Evolutionary conservation across 2,888 invertebrate species (phyloP).

Genomic region (Heterodera filipjevi): DNA sequence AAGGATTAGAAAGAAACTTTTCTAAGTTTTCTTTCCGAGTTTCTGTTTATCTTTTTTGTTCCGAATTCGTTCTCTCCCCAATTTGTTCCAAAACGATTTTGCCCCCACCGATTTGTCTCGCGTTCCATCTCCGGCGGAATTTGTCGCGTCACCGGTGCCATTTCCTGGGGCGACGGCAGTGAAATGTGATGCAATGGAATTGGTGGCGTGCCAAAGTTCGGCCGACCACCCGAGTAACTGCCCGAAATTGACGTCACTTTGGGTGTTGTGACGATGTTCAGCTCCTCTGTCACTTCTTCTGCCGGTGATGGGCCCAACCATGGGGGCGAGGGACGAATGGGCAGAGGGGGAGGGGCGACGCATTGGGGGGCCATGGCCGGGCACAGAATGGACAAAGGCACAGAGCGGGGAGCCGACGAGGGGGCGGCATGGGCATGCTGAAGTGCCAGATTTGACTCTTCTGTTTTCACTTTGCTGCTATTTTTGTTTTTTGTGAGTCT

Average conservation of each 20-base stretch:
- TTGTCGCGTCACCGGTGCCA: neutral
- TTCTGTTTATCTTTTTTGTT: neutral
- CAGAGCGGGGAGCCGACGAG: neutral
- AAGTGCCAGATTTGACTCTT: too few relatives aligned
- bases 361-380: conserved; percentile 2
- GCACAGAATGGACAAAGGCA: conserved; percentile 1
- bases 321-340: neutral
- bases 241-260: neutral
- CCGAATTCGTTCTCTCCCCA: neutral
- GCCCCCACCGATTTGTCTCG: conserved; percentile 4
- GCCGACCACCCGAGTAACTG: neutral
- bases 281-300: neutral
- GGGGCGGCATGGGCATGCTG: neutral
- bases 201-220: neutral
- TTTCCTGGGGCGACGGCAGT: conserved; percentile 12
- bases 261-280: neutral
- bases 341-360: neutral
- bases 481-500: too few relatives aligned
- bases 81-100: neutral
- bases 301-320: neutral
- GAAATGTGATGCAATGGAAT: neutral
- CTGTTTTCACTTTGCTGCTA: too few relatives aligned
- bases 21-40: too few relatives aligned
- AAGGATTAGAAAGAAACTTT: too few relatives aligned
- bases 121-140: conserved; percentile 27